Conservation (phyloP, 2,113 vertebrate genomes). For the Crypturellus undulatus region DNA sequence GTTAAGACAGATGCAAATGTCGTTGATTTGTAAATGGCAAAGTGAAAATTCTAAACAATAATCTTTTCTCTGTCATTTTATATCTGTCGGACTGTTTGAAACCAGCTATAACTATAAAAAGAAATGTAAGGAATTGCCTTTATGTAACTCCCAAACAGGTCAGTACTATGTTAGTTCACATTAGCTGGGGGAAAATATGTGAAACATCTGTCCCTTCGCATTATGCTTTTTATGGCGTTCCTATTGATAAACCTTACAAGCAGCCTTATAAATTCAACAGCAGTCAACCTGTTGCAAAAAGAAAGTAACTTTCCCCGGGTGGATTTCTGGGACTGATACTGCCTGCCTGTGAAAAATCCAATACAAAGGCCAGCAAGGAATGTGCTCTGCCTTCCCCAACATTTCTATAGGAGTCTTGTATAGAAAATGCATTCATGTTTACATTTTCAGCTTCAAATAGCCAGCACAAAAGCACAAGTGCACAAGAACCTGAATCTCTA, state of each 20-base stretch:
- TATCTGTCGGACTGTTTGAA: slow-evolving; percentile 6
- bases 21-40: slow-evolving; percentile 45
- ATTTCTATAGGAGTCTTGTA: slow-evolving; percentile 22
- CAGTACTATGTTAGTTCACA: not conserved
- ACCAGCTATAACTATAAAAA: not conserved
- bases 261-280: slow-evolving; percentile 41
- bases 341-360: slow-evolving; percentile 21
- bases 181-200: not conserved
- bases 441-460: slow-evolving; percentile 63
- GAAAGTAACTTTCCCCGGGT: not conserved
- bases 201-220: not conserved
- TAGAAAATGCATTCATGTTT: slow-evolving; percentile 48
- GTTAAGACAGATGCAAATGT: slow-evolving; percentile 25
- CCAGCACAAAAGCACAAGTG: slow-evolving; percentile 49
- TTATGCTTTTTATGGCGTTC: not conserved
- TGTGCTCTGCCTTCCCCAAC: slow-evolving; percentile 39
- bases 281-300: slow-evolving; percentile 36
- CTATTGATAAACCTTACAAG: slow-evolving; percentile 13
- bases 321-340: not conserved
- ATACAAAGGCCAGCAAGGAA: slow-evolving; percentile 27
- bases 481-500: slow-evolving; percentile 51
- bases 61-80: slow-evolving; percentile 11
- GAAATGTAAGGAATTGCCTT: not conserved
- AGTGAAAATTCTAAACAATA: slow-evolving; percentile 48
- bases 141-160: not conserved